These are phyloP conservation scores for Eolophus roseicapilla DNA, from an alignment of 2,113 vertebrate species.

Conservation along the genomic window DNA sequence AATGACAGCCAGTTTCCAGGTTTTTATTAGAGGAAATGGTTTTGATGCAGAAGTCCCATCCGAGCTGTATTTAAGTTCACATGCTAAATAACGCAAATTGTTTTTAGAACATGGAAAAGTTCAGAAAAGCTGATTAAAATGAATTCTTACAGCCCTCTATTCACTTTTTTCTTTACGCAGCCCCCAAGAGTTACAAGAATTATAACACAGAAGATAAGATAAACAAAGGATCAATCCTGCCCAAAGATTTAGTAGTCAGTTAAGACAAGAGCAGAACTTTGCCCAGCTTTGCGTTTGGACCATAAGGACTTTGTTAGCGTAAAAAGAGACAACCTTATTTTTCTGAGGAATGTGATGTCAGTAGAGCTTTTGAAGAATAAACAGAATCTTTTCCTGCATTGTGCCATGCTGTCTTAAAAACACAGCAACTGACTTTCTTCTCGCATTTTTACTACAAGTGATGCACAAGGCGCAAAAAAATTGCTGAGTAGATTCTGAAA, in stretches of 20 bases:
- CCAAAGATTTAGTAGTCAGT: not conserved
- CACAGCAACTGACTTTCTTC: not conserved
- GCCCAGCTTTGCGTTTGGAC: not conserved
- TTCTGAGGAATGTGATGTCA: not conserved
- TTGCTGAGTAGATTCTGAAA: not conserved
- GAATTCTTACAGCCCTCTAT: not conserved
- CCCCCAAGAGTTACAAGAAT: not conserved
- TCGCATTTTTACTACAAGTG: not conserved
- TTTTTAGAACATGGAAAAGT: not conserved
- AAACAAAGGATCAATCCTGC: not conserved
- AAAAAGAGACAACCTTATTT: not conserved
- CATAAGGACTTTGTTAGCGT: not conserved
- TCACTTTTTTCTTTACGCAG: not conserved
- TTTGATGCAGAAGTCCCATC: constrained; percentile 22
- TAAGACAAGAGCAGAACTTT: not conserved
- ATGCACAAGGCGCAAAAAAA: not conserved
- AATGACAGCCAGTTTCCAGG: constrained; percentile 35
- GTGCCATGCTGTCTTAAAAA: not conserved
- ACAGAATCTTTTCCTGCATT: not conserved
- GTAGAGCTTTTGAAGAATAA: not conserved
- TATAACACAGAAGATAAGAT: not conserved
- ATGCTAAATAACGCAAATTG: not conserved
- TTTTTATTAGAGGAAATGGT: constrained; percentile 41
- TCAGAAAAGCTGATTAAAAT: not conserved
- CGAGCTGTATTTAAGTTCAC: not conserved